Conservation (phyloP, 2,888 invertebrate species). For the Melanchra persicariae region DNA sequence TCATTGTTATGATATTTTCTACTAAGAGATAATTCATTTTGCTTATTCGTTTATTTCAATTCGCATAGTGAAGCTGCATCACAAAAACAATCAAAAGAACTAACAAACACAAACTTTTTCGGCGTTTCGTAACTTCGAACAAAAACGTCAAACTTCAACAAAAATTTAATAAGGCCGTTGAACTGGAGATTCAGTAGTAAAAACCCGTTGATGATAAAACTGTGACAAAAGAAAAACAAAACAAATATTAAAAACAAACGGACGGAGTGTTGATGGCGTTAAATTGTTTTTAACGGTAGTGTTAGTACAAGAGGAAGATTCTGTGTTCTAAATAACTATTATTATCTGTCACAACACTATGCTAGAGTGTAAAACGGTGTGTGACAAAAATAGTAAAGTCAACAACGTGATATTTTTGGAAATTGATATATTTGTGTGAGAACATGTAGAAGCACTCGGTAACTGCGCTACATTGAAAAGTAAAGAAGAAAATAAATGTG, state of each 20-base stretch:
- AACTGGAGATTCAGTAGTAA: constrained; percentile 42
- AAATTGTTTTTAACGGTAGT: constrained; percentile 60
- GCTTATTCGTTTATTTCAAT: too few relatives aligned
- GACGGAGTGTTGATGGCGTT: constrained; percentile 45
- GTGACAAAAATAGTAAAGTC: not conserved
- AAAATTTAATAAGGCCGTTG: constrained; percentile 48
- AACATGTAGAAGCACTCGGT: not conserved
- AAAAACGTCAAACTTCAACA: constrained; percentile 33
- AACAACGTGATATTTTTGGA: constrained; percentile 9
- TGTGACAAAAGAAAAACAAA: constrained; percentile 56
- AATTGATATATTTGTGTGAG: constrained; percentile 15
- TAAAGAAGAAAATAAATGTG: not conserved
- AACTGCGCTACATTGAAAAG: not conserved
- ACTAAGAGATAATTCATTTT: too few relatives aligned
- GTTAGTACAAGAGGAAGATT: constrained; percentile 29
- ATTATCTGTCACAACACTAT: constrained; percentile 1
- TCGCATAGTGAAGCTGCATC: too few relatives aligned
- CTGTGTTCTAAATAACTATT: constrained; percentile 30
- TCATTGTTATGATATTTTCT: too few relatives aligned
- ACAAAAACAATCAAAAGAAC: not conserved
- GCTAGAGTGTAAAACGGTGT: constrained; percentile 4
- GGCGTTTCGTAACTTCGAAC: constrained; percentile 21
- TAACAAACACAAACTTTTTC: constrained; percentile 24
- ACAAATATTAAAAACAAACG: constrained; percentile 55
- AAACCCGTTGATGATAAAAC: constrained; percentile 52